Conservation (phyloP, 2,113 vertebrate genomes). For the Isurus oxyrinchus region DNA sequence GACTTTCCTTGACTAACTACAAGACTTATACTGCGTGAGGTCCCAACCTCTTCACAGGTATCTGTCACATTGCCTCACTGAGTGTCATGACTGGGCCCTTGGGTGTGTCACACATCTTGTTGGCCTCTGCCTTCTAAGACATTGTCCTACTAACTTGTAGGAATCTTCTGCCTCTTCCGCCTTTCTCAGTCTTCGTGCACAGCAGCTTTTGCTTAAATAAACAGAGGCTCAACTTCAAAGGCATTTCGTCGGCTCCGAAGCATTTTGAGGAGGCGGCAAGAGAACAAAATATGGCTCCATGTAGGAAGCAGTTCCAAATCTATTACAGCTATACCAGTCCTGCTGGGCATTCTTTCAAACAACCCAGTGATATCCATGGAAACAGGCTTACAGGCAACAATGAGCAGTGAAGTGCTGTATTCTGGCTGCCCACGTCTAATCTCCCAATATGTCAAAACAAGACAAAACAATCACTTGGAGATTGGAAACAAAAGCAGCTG, state of each 20-base stretch:
- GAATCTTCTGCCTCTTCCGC: no score
- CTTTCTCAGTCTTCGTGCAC: no score
- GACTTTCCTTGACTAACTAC: no score
- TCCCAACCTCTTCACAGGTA: no score
- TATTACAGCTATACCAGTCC: not conserved
- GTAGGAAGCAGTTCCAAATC: not conserved
- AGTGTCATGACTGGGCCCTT: no score
- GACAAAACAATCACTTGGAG: not conserved
- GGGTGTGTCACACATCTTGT: no score
- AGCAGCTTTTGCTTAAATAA: not conserved
- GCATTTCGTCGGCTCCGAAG: not conserved
- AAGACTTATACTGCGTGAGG: no score
- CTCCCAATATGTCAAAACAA: not conserved
- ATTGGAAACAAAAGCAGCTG: not conserved
- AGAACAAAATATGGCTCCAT: not conserved
- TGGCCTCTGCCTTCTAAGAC: no score
- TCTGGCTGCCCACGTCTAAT: not conserved
- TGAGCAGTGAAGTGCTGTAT: not conserved
- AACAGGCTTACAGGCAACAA: not conserved
- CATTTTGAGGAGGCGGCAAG: not conserved
- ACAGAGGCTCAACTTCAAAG: not conserved
- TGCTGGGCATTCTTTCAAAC: not conserved
- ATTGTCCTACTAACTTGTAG: no score
- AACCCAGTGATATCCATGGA: not conserved
- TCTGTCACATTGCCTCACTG: no score